Evolutionary conservation across 2,797 vertebrate species (phyloP), one percentile per base, ranked within the genome.

Genomic region (Buphagus erythrorhynchus): DNA sequence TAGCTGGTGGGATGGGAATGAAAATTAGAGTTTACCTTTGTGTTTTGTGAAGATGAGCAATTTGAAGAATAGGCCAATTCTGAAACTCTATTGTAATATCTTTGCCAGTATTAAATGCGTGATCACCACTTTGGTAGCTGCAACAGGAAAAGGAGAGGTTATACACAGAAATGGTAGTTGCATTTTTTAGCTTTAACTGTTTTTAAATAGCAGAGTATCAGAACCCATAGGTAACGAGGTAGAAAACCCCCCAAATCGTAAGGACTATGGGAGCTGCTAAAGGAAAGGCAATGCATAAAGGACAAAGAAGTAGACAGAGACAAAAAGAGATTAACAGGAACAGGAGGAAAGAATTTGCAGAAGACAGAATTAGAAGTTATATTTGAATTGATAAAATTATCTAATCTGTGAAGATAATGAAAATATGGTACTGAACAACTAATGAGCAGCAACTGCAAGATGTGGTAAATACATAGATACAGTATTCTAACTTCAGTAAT

Each of bases 11-110:
- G 63, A 95, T 94, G 29, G 29, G 62, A 93, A 87, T 46, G 71
- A 92, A 96, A 94, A 92, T 90, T 65, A 69, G 81, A 61, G 85
- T 93, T 93, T 59, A 94, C 66, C 71, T 69, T 78, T 68, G 48
- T 90, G n/a, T 91, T 92, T 86, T 10, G 0, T 93, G 69, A 84
- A 74, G 76, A 90, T 93, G 94, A 94, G 69, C 86, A 72, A 95
- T 93, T 91, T 92, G 73, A 52, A 68, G 75, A 93, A 93, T 90
- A 95, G 95, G 17, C 82, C 91, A 93, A 65, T 96, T 95, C 68
- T 93, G 93, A 88, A 95, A 88, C 86, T 86, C 58, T 83, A 48
- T 57, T 94, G 54, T 93, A 73, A 43, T 94, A 74, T 75, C 28
- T 59, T 79, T 73, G 31, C 74, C 33, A 66, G 5, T 68, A 76